These are phyloP conservation scores for Spicauda simplicius DNA, from an alignment of 2,888 invertebrate genomes.

Conservation along the genomic window DNA sequence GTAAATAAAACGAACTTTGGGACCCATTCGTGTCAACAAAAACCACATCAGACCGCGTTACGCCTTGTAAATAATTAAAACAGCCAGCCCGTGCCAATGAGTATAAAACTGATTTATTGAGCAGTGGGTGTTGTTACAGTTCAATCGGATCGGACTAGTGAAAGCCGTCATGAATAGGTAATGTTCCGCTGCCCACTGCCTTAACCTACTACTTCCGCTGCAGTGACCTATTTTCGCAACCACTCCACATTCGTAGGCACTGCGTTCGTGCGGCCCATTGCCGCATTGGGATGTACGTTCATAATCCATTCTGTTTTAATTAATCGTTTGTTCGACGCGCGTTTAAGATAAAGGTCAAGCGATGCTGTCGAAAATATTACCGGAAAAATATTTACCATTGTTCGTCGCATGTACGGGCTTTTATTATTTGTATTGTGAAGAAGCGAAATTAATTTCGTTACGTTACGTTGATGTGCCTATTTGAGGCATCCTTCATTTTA, in stretches of 20 bases:
- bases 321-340: neutral
- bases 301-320: slow-evolving; percentile 11
- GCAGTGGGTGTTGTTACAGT: slow-evolving; percentile 23
- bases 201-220: slow-evolving; percentile 43
- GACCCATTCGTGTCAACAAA: neutral
- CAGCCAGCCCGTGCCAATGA: neutral
- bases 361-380: neutral
- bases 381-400: neutral
- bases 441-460: no score
- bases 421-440: no score
- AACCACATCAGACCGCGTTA: neutral
- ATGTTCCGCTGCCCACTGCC: slow-evolving; percentile 43
- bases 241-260: slow-evolving; percentile 32
- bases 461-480: no score
- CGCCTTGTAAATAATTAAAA: neutral
- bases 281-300: slow-evolving; percentile 27
- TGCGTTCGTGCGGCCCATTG: slow-evolving; percentile 28
- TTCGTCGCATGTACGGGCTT: no score
- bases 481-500: no score
- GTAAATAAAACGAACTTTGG: no score
- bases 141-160: slow-evolving; percentile 42
- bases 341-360: neutral
- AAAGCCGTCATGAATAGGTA: slow-evolving; percentile 43
- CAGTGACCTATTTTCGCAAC: slow-evolving; percentile 43
- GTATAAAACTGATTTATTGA: slow-evolving; percentile 18